phyloP scores from a whole-genome alignment of 2,888 invertebrate species.

The Harpalus rufipes region DNA sequence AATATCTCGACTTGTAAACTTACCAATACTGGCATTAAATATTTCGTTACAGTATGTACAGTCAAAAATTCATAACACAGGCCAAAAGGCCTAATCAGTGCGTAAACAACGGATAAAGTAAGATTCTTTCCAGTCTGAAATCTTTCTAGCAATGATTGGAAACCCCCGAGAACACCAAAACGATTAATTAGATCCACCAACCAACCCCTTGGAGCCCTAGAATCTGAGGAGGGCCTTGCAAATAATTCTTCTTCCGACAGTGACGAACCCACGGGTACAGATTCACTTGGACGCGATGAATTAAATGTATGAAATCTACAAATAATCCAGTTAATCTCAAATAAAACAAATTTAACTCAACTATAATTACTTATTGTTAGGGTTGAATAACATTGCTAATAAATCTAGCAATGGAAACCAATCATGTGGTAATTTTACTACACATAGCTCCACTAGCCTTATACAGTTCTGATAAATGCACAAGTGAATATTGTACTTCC shows the following conservation, averaged over 20 bases:
- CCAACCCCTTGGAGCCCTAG: slow-evolving; percentile 94
- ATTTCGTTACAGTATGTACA: slow-evolving; percentile 92
- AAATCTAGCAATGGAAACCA: slow-evolving; percentile 95
- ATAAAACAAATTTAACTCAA: not conserved
- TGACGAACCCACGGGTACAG: slow-evolving; percentile 81
- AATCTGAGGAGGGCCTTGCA: slow-evolving; percentile 88
- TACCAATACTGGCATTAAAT: slow-evolving; percentile 94
- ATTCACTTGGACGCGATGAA: slow-evolving; percentile 87
- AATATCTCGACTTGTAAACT: slow-evolving; percentile 74
- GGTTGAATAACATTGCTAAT: slow-evolving; percentile 95
- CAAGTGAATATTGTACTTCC: slow-evolving; percentile 98
- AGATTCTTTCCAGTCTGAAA: slow-evolving; percentile 88
- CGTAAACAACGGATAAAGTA: slow-evolving; percentile 88
- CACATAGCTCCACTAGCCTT: slow-evolving; percentile 94
- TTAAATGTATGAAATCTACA: slow-evolving; percentile 92
- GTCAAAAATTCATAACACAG: slow-evolving; percentile 95
- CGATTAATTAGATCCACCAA: slow-evolving; percentile 96
- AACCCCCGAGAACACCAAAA: slow-evolving; percentile 95
- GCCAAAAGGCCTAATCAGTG: slow-evolving; percentile 93
- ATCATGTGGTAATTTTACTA: slow-evolving; percentile 92
- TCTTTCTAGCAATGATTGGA: slow-evolving; percentile 89
- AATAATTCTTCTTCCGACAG: slow-evolving; percentile 85
- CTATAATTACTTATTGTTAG: slow-evolving; percentile 91
- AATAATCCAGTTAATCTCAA: slow-evolving; percentile 31
- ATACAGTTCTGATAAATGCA: slow-evolving; percentile 97